Percentiles rank a stretch among this genome's conserved stretches.
These are phyloP conservation scores for Sericinus montela DNA, from an alignment of 2,888 invertebrate genomes.

Conservation along the genomic window DNA sequence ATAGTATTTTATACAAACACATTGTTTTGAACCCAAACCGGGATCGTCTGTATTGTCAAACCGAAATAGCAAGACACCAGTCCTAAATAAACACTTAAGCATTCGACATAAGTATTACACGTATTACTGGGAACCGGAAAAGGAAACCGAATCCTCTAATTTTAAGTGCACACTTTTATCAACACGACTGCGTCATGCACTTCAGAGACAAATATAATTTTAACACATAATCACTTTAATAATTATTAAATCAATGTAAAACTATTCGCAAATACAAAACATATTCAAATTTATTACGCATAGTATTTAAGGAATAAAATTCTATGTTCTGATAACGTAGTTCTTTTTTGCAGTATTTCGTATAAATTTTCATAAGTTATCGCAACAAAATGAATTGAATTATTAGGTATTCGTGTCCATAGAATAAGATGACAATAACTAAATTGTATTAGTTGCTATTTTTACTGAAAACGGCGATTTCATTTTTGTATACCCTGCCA, in stretches of 20 bases:
- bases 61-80: slow-evolving; percentile 28
- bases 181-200: slow-evolving; percentile 24
- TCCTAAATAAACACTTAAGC: slow-evolving; percentile 35
- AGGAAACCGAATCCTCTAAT: slow-evolving; percentile 30
- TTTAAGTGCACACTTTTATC: slow-evolving; percentile 22
- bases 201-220: slow-evolving; percentile 21
- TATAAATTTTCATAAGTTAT: slow-evolving; percentile 16
- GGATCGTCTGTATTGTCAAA: slow-evolving; percentile 28
- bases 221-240: slow-evolving; percentile 19
- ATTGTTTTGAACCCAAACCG: slow-evolving; percentile 25
- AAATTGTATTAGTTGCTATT: too few relatives aligned
- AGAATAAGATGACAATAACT: too few relatives aligned
- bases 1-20: slow-evolving; percentile 31
- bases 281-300: slow-evolving; percentile 10
- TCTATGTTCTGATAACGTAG: slow-evolving; percentile 18
- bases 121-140: slow-evolving; percentile 29
- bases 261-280: slow-evolving; percentile 11
- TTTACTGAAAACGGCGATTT: too few relatives aligned
- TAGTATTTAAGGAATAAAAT: slow-evolving; percentile 17
- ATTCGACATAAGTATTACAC: slow-evolving; percentile 29
- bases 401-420: slow-evolving; percentile 4
- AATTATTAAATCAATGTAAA: slow-evolving; percentile 13
- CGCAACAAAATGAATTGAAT: slow-evolving; percentile 14
- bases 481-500: too few relatives aligned
- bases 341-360: slow-evolving; percentile 17